Evolutionary conservation across 2,888 invertebrate genomes (phyloP).

Genomic region (Cephus runcator): DNA sequence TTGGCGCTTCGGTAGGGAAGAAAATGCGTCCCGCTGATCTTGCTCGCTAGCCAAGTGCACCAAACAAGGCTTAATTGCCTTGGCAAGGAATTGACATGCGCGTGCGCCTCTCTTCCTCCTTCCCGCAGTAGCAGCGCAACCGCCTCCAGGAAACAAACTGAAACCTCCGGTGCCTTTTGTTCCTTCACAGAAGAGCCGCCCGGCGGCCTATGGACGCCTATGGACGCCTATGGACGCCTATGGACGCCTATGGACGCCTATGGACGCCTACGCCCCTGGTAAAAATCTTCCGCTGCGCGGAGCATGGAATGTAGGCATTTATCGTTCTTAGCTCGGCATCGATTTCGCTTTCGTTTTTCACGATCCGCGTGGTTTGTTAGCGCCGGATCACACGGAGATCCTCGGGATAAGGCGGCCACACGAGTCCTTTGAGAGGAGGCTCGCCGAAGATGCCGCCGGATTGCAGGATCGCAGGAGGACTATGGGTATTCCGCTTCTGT

Average conservation of each 20-base stretch:
- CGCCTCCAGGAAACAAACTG: not conserved
- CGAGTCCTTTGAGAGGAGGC: conserved; percentile 22
- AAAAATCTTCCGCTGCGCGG: conserved; percentile 10
- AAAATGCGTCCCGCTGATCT: conserved; percentile 11
- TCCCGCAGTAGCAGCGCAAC: not conserved
- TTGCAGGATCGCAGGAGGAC: not conserved
- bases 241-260: conserved; percentile 10
- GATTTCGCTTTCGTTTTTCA: conserved; percentile 23
- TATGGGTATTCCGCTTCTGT: not conserved
- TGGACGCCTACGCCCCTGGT: conserved; percentile 13
- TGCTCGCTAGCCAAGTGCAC: conserved; percentile 15
- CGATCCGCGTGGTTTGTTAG: conserved; percentile 22
- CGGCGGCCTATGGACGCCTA: not conserved
- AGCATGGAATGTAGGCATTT: not conserved
- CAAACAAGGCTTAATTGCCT: conserved; percentile 59
- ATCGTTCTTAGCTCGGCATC: not conserved
- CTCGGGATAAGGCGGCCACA: conserved; percentile 27
- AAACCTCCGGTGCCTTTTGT: not conserved
- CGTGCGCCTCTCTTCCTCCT: conserved; percentile 45
- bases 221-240: conserved; percentile 1
- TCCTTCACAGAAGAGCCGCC: not conserved
- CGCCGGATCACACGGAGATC: conserved; percentile 23
- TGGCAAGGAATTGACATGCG: conserved; percentile 48
- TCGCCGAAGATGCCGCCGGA: conserved; percentile 19
- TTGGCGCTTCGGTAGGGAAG: conserved; percentile 42